Evolutionary conservation across 2,888 invertebrate genomes (phyloP).

Genomic region (Caenorhabditis plicata): DNA sequence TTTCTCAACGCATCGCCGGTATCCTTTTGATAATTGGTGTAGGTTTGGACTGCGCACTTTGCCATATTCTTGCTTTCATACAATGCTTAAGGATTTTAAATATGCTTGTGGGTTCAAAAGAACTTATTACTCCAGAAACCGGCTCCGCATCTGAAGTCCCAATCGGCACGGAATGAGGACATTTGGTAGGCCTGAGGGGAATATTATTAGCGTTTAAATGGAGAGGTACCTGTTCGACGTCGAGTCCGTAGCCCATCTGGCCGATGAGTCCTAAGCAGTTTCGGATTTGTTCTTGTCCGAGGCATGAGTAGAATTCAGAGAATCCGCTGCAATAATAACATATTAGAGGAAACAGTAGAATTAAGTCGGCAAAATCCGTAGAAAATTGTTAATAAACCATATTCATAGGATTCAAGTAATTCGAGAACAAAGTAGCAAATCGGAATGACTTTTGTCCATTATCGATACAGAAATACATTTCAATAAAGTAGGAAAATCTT

Average conservation of each 20-base stretch:
- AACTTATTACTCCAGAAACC: conserved; percentile 36
- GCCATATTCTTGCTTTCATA: conserved; percentile 33
- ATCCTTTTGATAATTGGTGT: conserved; percentile 35
- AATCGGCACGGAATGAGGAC: conserved; percentile 36
- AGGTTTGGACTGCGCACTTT: conserved; percentile 36
- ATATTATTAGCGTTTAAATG: no score
- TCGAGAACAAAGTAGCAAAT: no score
- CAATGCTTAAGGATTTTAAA: conserved; percentile 19
- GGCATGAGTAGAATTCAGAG: conserved; percentile 37
- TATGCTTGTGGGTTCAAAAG: not conserved
- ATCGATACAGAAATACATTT: no score
- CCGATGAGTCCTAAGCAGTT: conserved; percentile 43
- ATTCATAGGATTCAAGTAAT: no score
- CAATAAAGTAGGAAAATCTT: no score
- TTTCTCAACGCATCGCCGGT: conserved; percentile 7
- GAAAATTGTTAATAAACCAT: conserved; percentile 1
- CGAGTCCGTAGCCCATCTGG: conserved; percentile 29
- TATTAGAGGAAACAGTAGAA: not conserved
- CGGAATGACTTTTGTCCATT: no score
- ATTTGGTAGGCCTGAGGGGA: conserved; percentile 30
- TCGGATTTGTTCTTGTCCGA: conserved; percentile 35
- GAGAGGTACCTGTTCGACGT: not conserved
- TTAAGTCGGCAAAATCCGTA: not conserved
- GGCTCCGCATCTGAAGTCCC: conserved; percentile 46
- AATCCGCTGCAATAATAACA: conserved; percentile 32